Base-by-base conservation (phyloP, 2,888 invertebrate genomes). In the Drosophila limbata region DNA sequence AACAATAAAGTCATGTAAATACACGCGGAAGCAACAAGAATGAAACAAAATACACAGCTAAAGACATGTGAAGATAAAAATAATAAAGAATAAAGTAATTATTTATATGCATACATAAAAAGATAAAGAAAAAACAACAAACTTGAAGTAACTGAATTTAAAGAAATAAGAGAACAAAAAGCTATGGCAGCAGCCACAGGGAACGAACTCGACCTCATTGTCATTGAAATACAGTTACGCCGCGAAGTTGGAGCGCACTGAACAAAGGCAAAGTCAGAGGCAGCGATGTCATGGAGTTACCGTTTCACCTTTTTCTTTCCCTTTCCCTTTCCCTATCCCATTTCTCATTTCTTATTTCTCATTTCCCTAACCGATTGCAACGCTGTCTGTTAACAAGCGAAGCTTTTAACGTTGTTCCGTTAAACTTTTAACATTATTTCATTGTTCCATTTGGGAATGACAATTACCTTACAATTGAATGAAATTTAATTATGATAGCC, bases 181-280 rank as follows among this genome's bases (percentile, higher is more conserved):
- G 47, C 57, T 47, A 47, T 57, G 57, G 37, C 25, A 25, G 25
- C 21, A 69, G 71, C 62, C 61, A 75, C 59, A 60, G 75, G 68
- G 47, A 42, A 53, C 64, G 53, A 65, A 52, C 50, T 37, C 84
- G 84, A 82, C 82, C 85, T 78, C 87, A 82, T 84, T 84, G 87
- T 78, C 81, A 85, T 84, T 85, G 80, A 79, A 87, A 77, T 81
- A 84, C 88, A 87, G 88, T 84, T 83, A 84, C 64, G 69, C 55
- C 57, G 68, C 13, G 47, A 15, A n/a, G 50, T 19, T 52, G 33
- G 37, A 31, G 50, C 35, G 40, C 37, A 25, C 15, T 60, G 73
- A 68, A 76, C 69, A 64, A 72, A 57, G 44, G 31, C 59, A 55
- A 25, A 42, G 28, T 10, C 48, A 25, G 15, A n/a, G 15, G 17